Evolutionary conservation across 2,797 vertebrate genomes (phyloP).

Genomic region (Cuculus canorus): DNA sequence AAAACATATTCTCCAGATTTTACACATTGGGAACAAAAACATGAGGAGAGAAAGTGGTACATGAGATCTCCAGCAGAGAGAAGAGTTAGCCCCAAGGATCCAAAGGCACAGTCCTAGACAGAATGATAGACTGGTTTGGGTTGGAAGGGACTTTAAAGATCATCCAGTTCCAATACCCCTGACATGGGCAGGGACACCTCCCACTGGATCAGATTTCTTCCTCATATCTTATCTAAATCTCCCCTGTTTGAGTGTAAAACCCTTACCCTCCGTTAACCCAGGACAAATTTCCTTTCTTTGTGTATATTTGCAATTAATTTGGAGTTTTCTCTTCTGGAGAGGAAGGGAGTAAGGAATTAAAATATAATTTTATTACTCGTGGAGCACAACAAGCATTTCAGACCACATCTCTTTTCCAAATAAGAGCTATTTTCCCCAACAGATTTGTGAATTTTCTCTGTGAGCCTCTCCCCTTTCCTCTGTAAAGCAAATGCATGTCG

Average conservation of each 20-base stretch:
- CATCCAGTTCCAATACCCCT: too few species aligned
- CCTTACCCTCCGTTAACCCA: too few species aligned
- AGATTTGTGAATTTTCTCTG: not conserved
- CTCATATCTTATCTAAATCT: too few species aligned
- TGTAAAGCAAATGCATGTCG: fast-evolving
- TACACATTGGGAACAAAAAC: not conserved
- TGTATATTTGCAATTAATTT: not conserved
- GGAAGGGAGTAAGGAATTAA: not conserved
- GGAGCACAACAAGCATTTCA: not conserved
- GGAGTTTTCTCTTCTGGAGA: not conserved
- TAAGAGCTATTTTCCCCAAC: not conserved
- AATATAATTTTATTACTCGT: not conserved
- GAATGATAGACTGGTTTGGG: too few species aligned
- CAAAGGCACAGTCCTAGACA: not conserved
- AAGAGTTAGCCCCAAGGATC: not conserved
- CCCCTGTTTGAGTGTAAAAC: too few species aligned
- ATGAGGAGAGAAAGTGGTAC: not conserved
- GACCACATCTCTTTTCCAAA: not conserved
- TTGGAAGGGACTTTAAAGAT: too few species aligned
- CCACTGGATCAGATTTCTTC: too few species aligned
- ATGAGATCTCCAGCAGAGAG: not conserved
- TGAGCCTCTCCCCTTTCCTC: not conserved
- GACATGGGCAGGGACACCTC: too few species aligned
- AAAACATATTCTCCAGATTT: not conserved
- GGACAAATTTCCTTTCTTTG: not conserved